These are phyloP conservation scores for Maniola hyperantus DNA, from an alignment of 2,888 invertebrate species.

Conservation along the genomic window DNA sequence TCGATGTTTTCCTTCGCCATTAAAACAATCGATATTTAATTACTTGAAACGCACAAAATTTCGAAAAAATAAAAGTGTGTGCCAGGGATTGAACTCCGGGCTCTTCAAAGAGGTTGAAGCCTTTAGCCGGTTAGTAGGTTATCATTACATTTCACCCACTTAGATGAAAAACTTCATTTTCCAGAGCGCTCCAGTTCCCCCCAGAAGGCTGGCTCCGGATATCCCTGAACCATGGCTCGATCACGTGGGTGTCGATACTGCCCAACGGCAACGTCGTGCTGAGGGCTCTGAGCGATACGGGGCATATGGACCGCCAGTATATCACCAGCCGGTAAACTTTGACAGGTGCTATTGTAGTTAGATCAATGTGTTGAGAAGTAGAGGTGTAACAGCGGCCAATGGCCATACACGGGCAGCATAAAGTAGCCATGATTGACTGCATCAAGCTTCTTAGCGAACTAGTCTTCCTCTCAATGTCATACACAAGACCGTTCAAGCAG, in stretches of 20 bases:
- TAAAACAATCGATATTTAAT: too few relatives aligned
- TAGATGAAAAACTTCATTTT: conserved; percentile 43
- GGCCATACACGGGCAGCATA: background rate
- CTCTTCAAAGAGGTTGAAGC: too few relatives aligned
- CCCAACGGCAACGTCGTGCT: conserved; percentile 94
- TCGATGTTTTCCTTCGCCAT: too few relatives aligned
- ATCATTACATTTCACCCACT: too few relatives aligned
- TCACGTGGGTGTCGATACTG: conserved; percentile 94
- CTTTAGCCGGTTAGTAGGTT: too few relatives aligned
- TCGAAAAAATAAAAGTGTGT: too few relatives aligned
- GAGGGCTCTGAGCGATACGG: conserved; percentile 92
- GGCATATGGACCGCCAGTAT: conserved; percentile 91
- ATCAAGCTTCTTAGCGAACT: too few relatives aligned
- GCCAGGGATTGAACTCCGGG: too few relatives aligned
- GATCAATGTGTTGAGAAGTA: conserved; percentile 2
- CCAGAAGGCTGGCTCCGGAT: conserved; percentile 98
- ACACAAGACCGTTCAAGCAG: too few relatives aligned
- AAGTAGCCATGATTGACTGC: background rate
- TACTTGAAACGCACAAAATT: too few relatives aligned
- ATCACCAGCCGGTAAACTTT: conserved; percentile 84
- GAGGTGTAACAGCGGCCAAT: background rate
- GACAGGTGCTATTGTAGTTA: conserved; percentile 11
- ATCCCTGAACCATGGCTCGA: conserved; percentile 94
- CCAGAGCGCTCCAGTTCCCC: conserved; percentile 97
- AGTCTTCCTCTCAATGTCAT: too few relatives aligned